These are phyloP conservation scores for Chamaea fasciata DNA, from an alignment of 2,113 vertebrate species.

Conservation along the genomic window DNA sequence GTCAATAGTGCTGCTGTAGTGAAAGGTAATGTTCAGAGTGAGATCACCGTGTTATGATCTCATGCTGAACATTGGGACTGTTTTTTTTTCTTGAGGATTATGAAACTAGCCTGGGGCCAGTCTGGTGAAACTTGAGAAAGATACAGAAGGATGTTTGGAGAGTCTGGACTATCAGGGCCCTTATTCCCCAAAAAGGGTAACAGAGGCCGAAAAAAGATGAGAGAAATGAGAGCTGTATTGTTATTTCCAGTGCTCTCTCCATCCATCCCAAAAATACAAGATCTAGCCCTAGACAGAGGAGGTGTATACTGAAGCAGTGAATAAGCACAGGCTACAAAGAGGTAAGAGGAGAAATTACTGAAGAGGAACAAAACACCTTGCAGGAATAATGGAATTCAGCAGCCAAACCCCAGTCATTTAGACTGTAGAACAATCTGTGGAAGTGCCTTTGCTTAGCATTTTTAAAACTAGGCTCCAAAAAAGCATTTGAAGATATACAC, in stretches of 20 bases:
- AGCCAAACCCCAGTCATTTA: background rate
- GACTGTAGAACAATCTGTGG: background rate
- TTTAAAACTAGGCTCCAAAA: constrained; percentile 17
- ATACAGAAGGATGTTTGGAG: constrained; percentile 12
- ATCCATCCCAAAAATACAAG: background rate
- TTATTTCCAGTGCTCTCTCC: constrained; percentile 5
- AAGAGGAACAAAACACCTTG: background rate
- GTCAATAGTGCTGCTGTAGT: constrained; percentile 28
- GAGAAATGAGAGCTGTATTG: background rate
- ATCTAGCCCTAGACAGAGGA: background rate
- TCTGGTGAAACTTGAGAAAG: constrained; percentile 43
- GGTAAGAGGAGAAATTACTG: background rate
- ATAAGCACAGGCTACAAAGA: background rate
- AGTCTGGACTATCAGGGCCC: background rate
- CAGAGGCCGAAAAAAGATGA: constrained; percentile 4
- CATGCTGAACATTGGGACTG: constrained; percentile 54
- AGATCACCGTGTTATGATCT: constrained; percentile 57
- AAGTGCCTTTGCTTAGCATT: background rate
- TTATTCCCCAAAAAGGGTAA: constrained; percentile 35
- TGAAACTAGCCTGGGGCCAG: constrained; percentile 61
- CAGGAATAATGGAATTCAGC: constrained; percentile 17
- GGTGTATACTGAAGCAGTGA: background rate
- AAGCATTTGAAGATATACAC: constrained; percentile 2
- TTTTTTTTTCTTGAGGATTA: constrained; percentile 7
- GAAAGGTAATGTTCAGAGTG: constrained; percentile 48